Base-by-base conservation (phyloP, 2,113 vertebrate species). In the Ovibos moschatus region DNA sequence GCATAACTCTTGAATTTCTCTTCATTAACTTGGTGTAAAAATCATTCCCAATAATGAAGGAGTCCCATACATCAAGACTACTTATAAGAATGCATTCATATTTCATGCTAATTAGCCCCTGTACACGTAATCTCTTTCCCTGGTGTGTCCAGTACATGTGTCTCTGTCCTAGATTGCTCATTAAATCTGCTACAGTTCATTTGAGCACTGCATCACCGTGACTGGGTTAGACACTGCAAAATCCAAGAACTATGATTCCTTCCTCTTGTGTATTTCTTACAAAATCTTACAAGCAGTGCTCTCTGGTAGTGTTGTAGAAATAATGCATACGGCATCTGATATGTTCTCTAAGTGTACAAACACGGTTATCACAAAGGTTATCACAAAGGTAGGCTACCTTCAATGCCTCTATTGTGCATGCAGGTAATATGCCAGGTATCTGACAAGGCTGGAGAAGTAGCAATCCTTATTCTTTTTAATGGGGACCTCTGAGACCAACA, bases 31-130 rank as follows among this genome's bases (percentile, higher is more conserved):
- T 98, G 96, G 97, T 62, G 94, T 82, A 94, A 98, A 98, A 98
- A 98, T 98, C 85, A 98, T 82, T 97, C 95, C 90, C 94, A 98
- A 96, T 99, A 99, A 98, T 97, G 93, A 97, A 97, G 51, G 36
- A 97, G 87, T 96, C 97, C 97, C 98, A 99, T 97, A 99, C 98
- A 99, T 99, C 98, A 99, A 99, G 98, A 98, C 81, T 93, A 92
- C 98, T 98, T 98, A 96, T 98, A 98, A 97, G 95, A 98, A 99
- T 98, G 95, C 91, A 98, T 99, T 98, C 98, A 98, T 99, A 99
- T 99, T 99, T 99, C 98, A 99, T 98, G 97, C 95, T 99, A 99
- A 99, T 99, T 99, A 99, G 98, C 98, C 98, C 98, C 98, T 97
- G 95, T 97, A 98, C 97, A 98, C 94, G 71, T 97, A 98, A 97